A percentile compares a stretch with the other conserved stretches of the same genome.
phyloP scores from a whole-genome alignment of 2,113 vertebrate species.

The Muntiacus reevesi region DNA sequence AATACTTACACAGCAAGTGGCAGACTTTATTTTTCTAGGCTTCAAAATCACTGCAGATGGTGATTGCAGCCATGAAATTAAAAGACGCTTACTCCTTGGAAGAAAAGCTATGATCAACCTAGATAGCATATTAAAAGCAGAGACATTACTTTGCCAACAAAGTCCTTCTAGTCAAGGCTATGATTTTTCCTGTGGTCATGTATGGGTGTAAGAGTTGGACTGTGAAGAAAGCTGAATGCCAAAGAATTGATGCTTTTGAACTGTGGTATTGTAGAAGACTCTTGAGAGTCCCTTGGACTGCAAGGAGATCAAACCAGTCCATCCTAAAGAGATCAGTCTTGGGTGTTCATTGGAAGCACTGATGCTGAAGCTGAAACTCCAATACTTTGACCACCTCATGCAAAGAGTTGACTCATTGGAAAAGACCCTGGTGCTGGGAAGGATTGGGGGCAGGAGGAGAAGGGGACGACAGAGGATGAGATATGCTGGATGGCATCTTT shows the following conservation, averaged over 20 bases:
- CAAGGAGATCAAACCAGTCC: background rate
- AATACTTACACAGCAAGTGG: background rate
- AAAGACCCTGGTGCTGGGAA: background rate
- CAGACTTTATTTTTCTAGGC: background rate
- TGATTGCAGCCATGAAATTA: background rate
- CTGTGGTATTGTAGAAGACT: background rate
- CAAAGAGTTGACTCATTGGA: background rate
- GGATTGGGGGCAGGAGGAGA: background rate
- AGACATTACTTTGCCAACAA: background rate
- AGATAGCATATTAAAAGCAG: background rate
- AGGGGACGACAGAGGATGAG: rapidly evolving
- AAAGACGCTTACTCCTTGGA: background rate
- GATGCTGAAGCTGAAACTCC: background rate
- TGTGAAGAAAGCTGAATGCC: background rate
- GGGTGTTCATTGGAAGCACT: background rate
- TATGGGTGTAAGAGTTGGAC: background rate
- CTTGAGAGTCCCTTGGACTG: background rate
- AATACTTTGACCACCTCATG: background rate
- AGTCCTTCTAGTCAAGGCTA: background rate
- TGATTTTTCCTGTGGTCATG: background rate
- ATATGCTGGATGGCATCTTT: background rate
- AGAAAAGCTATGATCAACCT: background rate
- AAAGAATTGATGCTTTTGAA: background rate
- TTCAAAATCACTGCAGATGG: background rate
- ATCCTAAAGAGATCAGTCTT: background rate